A percentile compares a stretch with the other conserved stretches of the same genome.
Conservation (phyloP, 2,113 vertebrate genomes). For the Scytalopus superciliaris region DNA sequence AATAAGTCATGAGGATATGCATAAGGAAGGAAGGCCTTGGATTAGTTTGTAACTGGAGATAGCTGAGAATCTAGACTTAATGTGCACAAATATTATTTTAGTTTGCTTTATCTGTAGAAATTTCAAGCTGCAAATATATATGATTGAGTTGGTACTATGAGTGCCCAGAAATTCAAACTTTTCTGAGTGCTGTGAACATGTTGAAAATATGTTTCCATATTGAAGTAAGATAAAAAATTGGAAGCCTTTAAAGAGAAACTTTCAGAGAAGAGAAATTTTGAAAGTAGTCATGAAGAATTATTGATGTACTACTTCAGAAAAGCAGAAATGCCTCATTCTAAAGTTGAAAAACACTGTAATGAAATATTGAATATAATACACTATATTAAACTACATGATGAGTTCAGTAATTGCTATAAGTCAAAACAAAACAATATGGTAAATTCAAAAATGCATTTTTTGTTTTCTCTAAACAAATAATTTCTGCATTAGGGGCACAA, state of each 20-base stretch:
- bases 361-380: neutral
- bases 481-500: slow-evolving; percentile 13
- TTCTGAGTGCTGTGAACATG: neutral
- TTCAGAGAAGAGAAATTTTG: neutral
- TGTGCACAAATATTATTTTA: neutral
- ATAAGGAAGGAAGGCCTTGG: neutral
- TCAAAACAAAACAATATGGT: neutral
- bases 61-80: neutral
- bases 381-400: neutral
- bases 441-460: neutral
- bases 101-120: neutral
- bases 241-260: neutral
- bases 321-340: neutral
- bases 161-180: neutral
- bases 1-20: neutral
- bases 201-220: neutral
- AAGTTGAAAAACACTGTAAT: neutral
- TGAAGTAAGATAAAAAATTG: neutral
- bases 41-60: neutral
- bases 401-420: neutral
- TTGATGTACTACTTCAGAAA: neutral
- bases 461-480: slow-evolving; percentile 6
- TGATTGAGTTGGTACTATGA: neutral
- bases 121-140: neutral
- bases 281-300: neutral